Conservation (phyloP, 2,113 vertebrate genomes). For the Oryzias curvinotus region DNA sequence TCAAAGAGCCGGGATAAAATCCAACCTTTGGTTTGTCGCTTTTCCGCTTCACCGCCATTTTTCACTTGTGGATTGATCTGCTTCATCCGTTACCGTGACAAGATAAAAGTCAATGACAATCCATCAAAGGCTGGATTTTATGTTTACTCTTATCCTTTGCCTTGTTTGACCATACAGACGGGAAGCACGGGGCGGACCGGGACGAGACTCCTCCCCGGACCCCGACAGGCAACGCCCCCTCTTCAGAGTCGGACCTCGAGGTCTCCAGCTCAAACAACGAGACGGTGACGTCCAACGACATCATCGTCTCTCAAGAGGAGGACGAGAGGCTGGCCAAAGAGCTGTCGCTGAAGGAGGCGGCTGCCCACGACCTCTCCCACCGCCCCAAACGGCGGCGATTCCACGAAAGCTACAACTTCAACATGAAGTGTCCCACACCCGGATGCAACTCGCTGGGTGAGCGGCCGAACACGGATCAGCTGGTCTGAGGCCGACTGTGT, state of each 20-base stretch:
- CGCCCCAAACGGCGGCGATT: constrained; percentile 96
- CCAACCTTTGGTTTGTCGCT: neutral
- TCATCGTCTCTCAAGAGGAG: constrained; percentile 82
- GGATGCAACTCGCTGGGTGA: constrained; percentile 97
- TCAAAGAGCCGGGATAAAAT: too few species aligned
- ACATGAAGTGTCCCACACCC: constrained; percentile 98
- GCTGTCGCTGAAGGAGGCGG: constrained; percentile 94
- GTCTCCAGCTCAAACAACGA: constrained; percentile 87
- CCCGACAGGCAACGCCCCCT: constrained; percentile 92
- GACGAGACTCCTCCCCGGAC: constrained; percentile 95
- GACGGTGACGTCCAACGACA: constrained; percentile 78
- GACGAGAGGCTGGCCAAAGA: constrained; percentile 96
- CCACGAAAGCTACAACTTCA: constrained; percentile 99
- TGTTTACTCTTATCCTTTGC: neutral
- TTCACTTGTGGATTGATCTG: constrained; percentile 30
- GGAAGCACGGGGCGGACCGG: constrained; percentile 75
- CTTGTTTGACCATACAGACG: constrained; percentile 24
- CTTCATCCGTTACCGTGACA: neutral
- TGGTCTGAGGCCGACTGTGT: neutral
- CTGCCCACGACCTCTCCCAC: constrained; percentile 92
- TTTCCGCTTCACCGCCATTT: constrained; percentile 23
- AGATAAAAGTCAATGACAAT: too few species aligned
- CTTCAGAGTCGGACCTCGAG: constrained; percentile 96
- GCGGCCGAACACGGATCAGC: neutral
- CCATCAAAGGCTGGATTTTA: too few species aligned